Conservation (phyloP, 1,140 invertebrate genomes). For the Vanessa tameamea region DNA sequence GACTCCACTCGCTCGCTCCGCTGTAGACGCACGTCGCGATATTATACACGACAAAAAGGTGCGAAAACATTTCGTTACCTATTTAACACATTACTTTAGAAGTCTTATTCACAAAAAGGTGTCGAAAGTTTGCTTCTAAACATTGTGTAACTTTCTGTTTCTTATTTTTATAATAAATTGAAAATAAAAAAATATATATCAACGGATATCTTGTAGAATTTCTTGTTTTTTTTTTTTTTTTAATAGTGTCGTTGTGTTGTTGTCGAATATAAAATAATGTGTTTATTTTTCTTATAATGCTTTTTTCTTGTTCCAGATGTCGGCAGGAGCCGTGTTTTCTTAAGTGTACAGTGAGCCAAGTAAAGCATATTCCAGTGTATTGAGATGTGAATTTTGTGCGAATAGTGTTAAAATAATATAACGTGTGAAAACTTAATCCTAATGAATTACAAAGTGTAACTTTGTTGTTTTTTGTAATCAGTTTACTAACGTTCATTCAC, state of each 20-base stretch:
- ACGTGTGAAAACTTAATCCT: conserved; percentile 60
- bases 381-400: conserved; percentile 77
- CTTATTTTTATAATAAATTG: not conserved
- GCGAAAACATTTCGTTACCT: conserved; percentile 2
- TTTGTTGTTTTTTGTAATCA: conserved; percentile 48
- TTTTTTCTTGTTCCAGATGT: conserved; percentile 75
- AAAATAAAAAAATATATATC: too few species aligned
- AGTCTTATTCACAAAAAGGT: not conserved
- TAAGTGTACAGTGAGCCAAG: conserved; percentile 55
- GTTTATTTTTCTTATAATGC: conserved; percentile 25
- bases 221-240: conserved; percentile 12
- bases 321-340: conserved; percentile 56
- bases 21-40: conserved; percentile 51
- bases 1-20: conserved; percentile 56
- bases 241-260: not conserved
- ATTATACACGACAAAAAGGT: conserved; percentile 18
- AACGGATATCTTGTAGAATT: too few species aligned
- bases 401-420: conserved; percentile 65
- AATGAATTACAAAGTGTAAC: conserved; percentile 74
- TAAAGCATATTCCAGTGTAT: conserved; percentile 48
- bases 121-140: not conserved
- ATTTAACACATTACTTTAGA: conserved; percentile 7
- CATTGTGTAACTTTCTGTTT: not conserved
- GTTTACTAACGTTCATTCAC: conserved; percentile 57
- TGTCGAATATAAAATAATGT: not conserved